A percentile compares a stretch with the other conserved stretches of the same genome.
Conservation (phyloP, 2,113 vertebrate genomes). For the Ginglymostoma cirratum region DNA sequence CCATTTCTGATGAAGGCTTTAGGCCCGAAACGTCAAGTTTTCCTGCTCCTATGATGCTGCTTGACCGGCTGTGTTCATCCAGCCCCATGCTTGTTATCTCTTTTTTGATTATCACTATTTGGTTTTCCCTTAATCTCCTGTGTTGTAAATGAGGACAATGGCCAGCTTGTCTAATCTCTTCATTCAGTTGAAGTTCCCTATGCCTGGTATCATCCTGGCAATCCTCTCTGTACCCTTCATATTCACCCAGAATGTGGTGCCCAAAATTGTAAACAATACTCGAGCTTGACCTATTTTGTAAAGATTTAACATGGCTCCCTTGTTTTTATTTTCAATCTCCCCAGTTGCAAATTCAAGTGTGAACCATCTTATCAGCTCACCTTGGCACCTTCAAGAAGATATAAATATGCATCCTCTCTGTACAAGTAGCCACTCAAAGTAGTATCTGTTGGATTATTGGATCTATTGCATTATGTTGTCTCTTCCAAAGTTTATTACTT, state of each 20-base stretch:
- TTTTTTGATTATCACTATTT: too few relatives aligned
- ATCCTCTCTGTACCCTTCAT: too few relatives aligned
- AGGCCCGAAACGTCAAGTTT: too few relatives aligned
- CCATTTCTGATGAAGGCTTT: too few relatives aligned
- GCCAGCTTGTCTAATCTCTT: too few relatives aligned
- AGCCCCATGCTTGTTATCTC: too few relatives aligned
- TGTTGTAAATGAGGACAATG: too few relatives aligned
- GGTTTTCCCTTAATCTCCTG: too few relatives aligned
- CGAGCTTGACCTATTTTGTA: neutral
- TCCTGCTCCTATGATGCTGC: too few relatives aligned
- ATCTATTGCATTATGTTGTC: neutral
- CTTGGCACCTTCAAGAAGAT: neutral
- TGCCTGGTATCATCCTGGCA: too few relatives aligned
- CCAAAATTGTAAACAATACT: neutral
- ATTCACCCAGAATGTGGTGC: neutral
- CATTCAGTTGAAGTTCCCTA: too few relatives aligned
- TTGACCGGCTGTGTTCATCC: too few relatives aligned
- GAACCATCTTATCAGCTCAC: neutral
- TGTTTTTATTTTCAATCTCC: neutral
- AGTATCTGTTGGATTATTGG: neutral
- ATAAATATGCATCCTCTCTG: neutral
- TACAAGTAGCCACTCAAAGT: neutral
- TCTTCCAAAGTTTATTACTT: neutral
- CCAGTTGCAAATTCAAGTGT: neutral
- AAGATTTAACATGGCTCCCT: neutral